A percentile compares a stretch with the other conserved stretches of the same genome.
Evolutionary conservation across 2,797 vertebrate genomes (phyloP).

Genomic region (Macropodus opercularis): DNA sequence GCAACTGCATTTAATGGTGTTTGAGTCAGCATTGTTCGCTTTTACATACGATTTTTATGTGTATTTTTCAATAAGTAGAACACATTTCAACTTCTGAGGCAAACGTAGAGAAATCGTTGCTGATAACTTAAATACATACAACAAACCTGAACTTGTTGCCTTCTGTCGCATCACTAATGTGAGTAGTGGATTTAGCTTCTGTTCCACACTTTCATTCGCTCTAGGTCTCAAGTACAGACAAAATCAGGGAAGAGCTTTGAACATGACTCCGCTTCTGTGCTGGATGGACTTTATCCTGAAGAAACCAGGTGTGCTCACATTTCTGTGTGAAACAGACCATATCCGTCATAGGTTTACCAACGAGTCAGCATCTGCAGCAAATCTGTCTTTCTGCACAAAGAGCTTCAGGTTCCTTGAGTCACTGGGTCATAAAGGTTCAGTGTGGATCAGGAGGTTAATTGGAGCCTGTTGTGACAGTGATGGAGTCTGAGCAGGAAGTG

Average conservation of each 20-base stretch:
- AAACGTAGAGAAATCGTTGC: background rate
- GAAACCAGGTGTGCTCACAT: conserved; percentile 20
- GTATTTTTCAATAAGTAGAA: conserved; percentile 26
- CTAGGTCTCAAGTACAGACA: conserved; percentile 22
- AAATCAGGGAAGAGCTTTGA: conserved; percentile 57
- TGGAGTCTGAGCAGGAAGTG: conserved; percentile 1
- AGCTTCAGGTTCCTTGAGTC: conserved; percentile 6
- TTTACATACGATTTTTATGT: conserved; percentile 43
- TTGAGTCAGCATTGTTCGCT: conserved; percentile 33
- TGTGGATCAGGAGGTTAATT: background rate
- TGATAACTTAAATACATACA: conserved; percentile 25
- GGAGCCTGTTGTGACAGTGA: conserved; percentile 11
- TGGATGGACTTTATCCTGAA: conserved; percentile 43
- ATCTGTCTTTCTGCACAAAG: background rate
- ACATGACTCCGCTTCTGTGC: conserved; percentile 25
- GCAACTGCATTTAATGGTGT: conserved; percentile 61
- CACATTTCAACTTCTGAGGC: conserved; percentile 28
- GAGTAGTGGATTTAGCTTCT: conserved; percentile 16
- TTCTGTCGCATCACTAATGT: conserved; percentile 11
- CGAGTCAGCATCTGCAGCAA: conserved; percentile 13
- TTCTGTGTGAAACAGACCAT: conserved; percentile 7
- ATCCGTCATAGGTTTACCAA: background rate
- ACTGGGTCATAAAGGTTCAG: conserved; percentile 12
- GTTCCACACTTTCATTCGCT: conserved; percentile 9
- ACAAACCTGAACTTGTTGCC: conserved; percentile 11